phyloP scores from a whole-genome alignment of 1,140 invertebrate genomes.

The Heliconius hewitsoni region DNA sequence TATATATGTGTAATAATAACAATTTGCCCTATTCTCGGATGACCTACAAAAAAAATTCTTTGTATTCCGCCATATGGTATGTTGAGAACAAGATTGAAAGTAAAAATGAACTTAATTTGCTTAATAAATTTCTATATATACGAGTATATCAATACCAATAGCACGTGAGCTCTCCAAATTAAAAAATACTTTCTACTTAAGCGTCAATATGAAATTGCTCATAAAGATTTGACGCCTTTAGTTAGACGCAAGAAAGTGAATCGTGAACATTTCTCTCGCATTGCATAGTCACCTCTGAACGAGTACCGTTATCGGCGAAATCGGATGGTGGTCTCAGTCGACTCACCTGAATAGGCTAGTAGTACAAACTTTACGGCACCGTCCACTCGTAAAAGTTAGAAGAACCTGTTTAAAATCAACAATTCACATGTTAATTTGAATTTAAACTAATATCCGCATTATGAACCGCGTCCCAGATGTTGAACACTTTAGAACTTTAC shows the following conservation, averaged over 20 bases:
- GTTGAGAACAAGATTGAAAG: too few relatives aligned
- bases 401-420: not conserved
- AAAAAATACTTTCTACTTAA: conserved; percentile 1
- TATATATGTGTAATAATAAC: too few relatives aligned
- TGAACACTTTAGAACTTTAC: not conserved
- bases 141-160: not conserved
- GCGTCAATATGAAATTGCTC: conserved; percentile 4
- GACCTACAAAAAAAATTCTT: too few relatives aligned
- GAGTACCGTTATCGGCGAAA: conserved; percentile 71
- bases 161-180: not conserved
- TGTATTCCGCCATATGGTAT: too few relatives aligned
- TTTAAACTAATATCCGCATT: not conserved
- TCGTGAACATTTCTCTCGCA: conserved; percentile 46
- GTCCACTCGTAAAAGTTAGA: conserved; percentile 19
- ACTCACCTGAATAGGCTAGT: conserved; percentile 64
- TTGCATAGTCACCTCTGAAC: conserved; percentile 34
- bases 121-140: too few relatives aligned
- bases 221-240: conserved; percentile 11
- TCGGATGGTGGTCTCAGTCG: conserved; percentile 50
- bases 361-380: conserved; percentile 47
- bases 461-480: not conserved
- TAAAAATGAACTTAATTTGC: too few relatives aligned
- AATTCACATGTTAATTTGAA: conserved; percentile 4
- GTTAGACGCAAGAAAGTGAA: conserved; percentile 61
- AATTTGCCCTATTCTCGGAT: too few relatives aligned